phyloP scores from a whole-genome alignment of 1,140 invertebrate species.

The Trichoplusia ni region DNA sequence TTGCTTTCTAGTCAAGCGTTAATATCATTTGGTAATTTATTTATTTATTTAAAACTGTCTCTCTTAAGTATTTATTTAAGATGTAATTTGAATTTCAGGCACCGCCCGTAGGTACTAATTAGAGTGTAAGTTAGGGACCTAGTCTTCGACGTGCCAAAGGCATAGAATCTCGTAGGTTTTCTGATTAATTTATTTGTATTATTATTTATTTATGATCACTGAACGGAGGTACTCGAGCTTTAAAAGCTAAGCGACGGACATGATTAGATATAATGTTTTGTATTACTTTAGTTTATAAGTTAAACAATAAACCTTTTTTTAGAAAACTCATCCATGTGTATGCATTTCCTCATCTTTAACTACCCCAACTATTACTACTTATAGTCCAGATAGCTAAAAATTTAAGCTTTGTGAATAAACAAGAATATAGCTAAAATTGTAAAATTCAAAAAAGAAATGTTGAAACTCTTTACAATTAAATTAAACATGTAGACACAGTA shows the following conservation, averaged over 20 bases:
- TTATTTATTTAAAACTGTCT: slow-evolving; percentile 46
- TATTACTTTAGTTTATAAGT: slow-evolving; percentile 43
- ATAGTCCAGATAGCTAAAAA: no score
- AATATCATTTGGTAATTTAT: slow-evolving; percentile 35
- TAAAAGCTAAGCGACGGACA: slow-evolving; percentile 70
- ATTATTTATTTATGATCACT: slow-evolving; percentile 38
- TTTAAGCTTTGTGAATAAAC: no score
- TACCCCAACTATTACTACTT: no score
- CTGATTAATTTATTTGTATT: slow-evolving; percentile 48
- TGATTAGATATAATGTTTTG: slow-evolving; percentile 41
- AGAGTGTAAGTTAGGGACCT: slow-evolving; percentile 50
- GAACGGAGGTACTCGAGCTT: slow-evolving; percentile 52
- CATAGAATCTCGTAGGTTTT: slow-evolving; percentile 67
- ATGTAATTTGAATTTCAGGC: slow-evolving; percentile 1
- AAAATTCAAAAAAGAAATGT: no score
- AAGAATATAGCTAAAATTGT: no score
- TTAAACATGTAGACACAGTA: no score
- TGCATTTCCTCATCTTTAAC: no score
- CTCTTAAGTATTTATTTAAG: slow-evolving; percentile 43
- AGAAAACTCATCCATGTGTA: not conserved
- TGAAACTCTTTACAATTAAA: no score
- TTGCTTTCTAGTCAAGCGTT: slow-evolving; percentile 69
- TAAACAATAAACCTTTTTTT: slow-evolving; percentile 22
- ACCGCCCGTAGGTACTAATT: not conserved
- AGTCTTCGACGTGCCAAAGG: slow-evolving; percentile 75